phyloP scores from a whole-genome alignment of 2,888 invertebrate genomes.

The Fragum sueziense region DNA sequence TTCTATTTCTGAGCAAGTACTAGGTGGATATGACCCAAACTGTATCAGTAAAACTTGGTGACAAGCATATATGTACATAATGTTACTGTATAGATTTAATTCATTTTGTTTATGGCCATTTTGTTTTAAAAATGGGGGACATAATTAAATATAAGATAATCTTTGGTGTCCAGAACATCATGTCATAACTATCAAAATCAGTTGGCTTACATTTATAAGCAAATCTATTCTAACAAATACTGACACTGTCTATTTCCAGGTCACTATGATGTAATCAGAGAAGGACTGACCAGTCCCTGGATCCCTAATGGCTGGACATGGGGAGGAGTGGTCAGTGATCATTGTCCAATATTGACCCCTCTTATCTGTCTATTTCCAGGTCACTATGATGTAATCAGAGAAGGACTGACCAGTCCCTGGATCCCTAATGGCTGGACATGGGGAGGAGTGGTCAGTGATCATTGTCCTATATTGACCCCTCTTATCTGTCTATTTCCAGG shows the following conservation, averaged over 20 bases:
- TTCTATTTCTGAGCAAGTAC: too few species aligned
- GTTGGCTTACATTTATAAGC: too few species aligned
- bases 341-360: constrained; percentile 91
- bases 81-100: too few species aligned
- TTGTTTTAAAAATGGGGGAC: too few species aligned
- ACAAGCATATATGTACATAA: too few species aligned
- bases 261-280: constrained; percentile 86
- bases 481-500: constrained; percentile 80
- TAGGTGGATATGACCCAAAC: too few species aligned
- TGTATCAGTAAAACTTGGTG: too few species aligned
- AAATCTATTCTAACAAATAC: too few species aligned
- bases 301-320: constrained; percentile 93
- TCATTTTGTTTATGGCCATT: too few species aligned
- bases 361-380: constrained; percentile 80
- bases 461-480: constrained; percentile 91
- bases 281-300: constrained; percentile 89
- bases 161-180: too few species aligned
- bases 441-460: constrained; percentile 90
- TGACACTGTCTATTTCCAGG: constrained; percentile 68
- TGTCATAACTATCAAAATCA: too few species aligned
- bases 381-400: constrained; percentile 86
- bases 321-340: constrained; percentile 90
- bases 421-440: constrained; percentile 93
- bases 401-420: constrained; percentile 89
- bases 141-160: too few species aligned